A percentile compares a stretch with the other conserved stretches of the same genome.
Conservation (phyloP, 1,140 invertebrate genomes). For the Ceratoteleas bidentatus region DNA sequence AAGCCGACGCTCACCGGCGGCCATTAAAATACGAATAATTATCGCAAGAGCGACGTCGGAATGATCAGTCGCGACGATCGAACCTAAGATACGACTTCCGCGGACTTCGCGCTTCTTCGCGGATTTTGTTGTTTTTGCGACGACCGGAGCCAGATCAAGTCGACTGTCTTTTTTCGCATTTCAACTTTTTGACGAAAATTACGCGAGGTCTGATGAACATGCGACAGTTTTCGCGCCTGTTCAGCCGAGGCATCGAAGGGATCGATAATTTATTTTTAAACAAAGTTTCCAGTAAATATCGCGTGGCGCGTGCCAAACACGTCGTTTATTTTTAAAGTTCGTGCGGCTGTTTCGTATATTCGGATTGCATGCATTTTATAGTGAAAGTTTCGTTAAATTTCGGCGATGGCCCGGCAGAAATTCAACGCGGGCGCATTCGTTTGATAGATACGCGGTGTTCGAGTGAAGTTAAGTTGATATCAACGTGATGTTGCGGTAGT, state of each 20-base stretch:
- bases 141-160: too few species aligned
- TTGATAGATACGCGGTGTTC: constrained; percentile 8
- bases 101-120: constrained; percentile 13
- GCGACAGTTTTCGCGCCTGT: not conserved
- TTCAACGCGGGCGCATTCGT: constrained; percentile 5
- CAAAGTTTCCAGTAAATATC: constrained; percentile 31
- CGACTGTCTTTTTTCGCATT: not conserved
- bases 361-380: constrained; percentile 12
- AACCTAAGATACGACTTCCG: constrained; percentile 71
- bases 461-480: constrained; percentile 1
- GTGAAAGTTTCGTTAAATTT: constrained; percentile 15
- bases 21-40: constrained; percentile 82
- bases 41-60: constrained; percentile 79
- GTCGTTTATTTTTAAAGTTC: constrained; percentile 37
- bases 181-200: constrained; percentile 8
- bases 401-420: constrained; percentile 6
- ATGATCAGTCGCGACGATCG: constrained; percentile 79
- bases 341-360: constrained; percentile 2
- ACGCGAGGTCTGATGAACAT: too few species aligned
- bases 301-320: not conserved
- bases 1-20: constrained; percentile 76
- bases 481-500: not conserved
- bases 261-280: constrained; percentile 54
- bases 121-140: not conserved
- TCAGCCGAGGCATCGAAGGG: constrained; percentile 12